Conservation (phyloP, 1,140 invertebrate species). For the Polypedilum vanderplanki region DNA sequence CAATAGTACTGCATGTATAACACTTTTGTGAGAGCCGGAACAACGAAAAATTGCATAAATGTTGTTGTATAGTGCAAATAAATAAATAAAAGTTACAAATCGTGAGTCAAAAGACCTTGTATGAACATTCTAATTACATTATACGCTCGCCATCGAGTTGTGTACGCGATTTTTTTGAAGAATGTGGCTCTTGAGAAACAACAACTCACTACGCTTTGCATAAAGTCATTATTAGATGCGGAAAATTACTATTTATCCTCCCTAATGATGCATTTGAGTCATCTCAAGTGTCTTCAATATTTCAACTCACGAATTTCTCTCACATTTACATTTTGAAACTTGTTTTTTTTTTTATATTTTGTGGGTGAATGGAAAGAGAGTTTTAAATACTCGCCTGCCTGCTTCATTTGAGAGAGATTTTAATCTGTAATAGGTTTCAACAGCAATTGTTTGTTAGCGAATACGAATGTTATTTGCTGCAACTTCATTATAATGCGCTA, state of each 20-base stretch:
- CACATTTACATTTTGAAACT: background rate
- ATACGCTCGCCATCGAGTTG: background rate
- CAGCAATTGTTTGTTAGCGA: constrained; percentile 15
- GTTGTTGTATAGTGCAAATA: background rate
- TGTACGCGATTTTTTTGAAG: background rate
- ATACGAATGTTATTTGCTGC: background rate
- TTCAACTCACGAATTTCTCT: background rate
- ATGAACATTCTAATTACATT: constrained; percentile 23
- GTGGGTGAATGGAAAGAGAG: background rate
- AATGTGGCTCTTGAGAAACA: background rate
- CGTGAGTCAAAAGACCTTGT: constrained; percentile 20
- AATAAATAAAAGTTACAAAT: constrained; percentile 3
- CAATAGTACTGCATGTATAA: background rate
- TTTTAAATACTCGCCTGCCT: background rate
- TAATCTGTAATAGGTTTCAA: constrained; percentile 14
- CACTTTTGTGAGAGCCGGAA: background rate
- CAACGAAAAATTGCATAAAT: constrained; percentile 1
- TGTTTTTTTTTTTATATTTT: background rate
- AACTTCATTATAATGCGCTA: constrained; percentile 6
- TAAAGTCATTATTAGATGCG: background rate
- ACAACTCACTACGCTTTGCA: constrained; percentile 1
- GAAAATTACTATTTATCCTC: background rate
- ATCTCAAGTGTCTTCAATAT: too few species aligned
- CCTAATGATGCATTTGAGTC: background rate
- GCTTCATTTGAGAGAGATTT: background rate